phyloP scores from a whole-genome alignment of 2,888 invertebrate species.

The Drepana falcataria region DNA sequence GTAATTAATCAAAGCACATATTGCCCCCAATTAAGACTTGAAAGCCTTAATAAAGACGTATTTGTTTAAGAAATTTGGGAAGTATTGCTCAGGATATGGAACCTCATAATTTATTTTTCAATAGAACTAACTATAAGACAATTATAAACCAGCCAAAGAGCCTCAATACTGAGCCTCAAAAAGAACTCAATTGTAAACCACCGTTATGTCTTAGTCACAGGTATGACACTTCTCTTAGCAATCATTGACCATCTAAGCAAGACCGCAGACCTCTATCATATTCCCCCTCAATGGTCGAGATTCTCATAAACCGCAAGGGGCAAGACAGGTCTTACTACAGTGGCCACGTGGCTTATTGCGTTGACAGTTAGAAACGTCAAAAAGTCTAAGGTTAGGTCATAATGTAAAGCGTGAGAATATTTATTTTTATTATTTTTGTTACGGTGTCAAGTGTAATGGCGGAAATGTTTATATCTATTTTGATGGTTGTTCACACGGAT shows the following conservation, averaged over 20 bases:
- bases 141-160: no score
- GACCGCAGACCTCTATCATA: slow-evolving; percentile 20
- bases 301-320: slow-evolving; percentile 7
- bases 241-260: slow-evolving; percentile 46
- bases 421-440: slow-evolving; percentile 26
- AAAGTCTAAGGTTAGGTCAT: slow-evolving; percentile 55
- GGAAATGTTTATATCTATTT: neutral
- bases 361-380: slow-evolving; percentile 64
- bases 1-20: no score
- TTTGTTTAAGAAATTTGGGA: no score
- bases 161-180: slow-evolving; percentile 8
- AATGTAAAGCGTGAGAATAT: slow-evolving; percentile 62
- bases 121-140: no score
- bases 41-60: no score
- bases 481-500: neutral
- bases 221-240: slow-evolving; percentile 51
- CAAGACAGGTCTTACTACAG: slow-evolving; percentile 24
- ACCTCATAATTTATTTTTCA: no score
- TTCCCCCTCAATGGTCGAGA: slow-evolving; percentile 6
- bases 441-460: slow-evolving; percentile 10
- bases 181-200: slow-evolving; percentile 30
- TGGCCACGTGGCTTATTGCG: slow-evolving; percentile 47
- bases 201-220: slow-evolving; percentile 62
- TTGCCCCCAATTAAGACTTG: no score
- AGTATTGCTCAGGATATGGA: no score